Evolutionary conservation across 2,797 vertebrate genomes (phyloP).

Genomic region (Galagoides demidoff): DNA sequence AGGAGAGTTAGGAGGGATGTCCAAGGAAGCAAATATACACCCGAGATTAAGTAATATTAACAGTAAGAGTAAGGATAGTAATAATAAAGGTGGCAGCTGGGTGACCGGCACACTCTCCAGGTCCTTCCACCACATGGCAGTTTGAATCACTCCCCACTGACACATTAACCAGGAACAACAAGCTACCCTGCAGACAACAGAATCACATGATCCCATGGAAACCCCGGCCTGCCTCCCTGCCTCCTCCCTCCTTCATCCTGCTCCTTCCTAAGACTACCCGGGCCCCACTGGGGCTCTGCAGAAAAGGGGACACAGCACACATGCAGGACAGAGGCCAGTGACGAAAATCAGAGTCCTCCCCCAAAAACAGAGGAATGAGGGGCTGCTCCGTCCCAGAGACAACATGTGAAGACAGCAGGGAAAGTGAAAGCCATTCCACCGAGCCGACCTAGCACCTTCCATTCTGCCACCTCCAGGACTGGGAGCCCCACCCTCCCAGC

Average conservation of each 20-base stretch:
- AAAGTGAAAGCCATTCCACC: slow-evolving; percentile 11
- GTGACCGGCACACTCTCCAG: background rate
- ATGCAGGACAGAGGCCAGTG: background rate
- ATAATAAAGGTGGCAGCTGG: slow-evolving; percentile 45
- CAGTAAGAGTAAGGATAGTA: background rate
- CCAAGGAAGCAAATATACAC: slow-evolving; percentile 43
- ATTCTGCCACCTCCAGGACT: background rate
- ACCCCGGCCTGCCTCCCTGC: background rate
- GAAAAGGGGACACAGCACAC: background rate
- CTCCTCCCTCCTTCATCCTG: background rate
- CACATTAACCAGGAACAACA: slow-evolving; percentile 61
- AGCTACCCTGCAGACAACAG: slow-evolving; percentile 42
- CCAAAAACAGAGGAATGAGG: background rate
- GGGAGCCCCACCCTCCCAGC: background rate
- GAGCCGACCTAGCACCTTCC: slow-evolving; percentile 13
- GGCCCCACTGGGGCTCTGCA: background rate
- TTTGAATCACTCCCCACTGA: background rate
- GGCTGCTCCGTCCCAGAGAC: background rate
- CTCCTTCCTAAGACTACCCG: slow-evolving; percentile 45
- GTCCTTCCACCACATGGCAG: slow-evolving; percentile 1
- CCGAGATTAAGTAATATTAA: slow-evolving; percentile 36
- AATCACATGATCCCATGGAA: slow-evolving; percentile 62
- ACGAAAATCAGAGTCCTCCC: slow-evolving; percentile 17
- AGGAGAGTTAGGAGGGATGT: background rate
- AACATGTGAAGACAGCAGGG: background rate